Evolutionary conservation across 2,888 invertebrate species (phyloP).

Genomic region (Ormyrus labotus): DNA sequence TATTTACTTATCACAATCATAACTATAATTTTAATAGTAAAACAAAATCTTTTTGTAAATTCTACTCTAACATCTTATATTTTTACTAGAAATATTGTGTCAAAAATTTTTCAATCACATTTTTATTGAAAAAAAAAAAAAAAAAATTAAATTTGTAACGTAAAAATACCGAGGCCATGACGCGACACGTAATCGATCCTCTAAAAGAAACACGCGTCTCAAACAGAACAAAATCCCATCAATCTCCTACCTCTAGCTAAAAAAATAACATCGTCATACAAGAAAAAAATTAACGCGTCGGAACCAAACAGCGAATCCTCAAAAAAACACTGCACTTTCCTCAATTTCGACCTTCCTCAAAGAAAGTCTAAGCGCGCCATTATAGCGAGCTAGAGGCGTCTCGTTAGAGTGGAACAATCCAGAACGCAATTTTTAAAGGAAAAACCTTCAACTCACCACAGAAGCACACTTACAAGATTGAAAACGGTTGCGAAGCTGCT

Average conservation of each 20-base stretch:
- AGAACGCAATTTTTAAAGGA: constrained; percentile 32
- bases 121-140: constrained; percentile 1
- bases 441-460: constrained; percentile 43
- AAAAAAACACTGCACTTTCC: too few species aligned
- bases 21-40: too few species aligned
- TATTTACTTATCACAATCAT: too few species aligned
- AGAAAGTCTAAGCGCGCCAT: constrained; percentile 14
- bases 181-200: constrained; percentile 50
- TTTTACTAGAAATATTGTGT: too few species aligned
- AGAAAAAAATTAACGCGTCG: too few species aligned
- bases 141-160: not conserved
- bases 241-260: too few species aligned
- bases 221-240: too few species aligned
- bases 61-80: too few species aligned
- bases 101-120: not conserved
- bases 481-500: constrained; percentile 17
- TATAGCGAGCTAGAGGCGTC: constrained; percentile 8
- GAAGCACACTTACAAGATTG: constrained; percentile 37
- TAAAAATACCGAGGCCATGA: constrained; percentile 10
- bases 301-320: too few species aligned
- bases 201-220: not conserved
- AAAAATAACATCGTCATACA: too few species aligned
- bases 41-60: too few species aligned
- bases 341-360: not conserved
- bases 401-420: constrained; percentile 34